Conservation (phyloP, 2,888 invertebrate genomes). For the Himalopsyche anomala region DNA sequence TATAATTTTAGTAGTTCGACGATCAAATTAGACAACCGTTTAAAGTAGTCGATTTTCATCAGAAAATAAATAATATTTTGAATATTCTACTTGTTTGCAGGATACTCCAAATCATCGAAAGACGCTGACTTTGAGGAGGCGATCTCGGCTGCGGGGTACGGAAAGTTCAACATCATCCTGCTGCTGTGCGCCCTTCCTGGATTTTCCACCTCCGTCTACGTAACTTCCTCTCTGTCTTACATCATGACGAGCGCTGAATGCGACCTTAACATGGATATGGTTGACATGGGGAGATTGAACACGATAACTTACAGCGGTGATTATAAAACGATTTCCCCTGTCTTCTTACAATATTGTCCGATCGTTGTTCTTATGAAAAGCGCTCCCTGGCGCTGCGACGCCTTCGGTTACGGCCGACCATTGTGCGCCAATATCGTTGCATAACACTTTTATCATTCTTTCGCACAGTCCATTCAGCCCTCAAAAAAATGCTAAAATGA, state of each 20-base stretch:
- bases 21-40: not conserved
- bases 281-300: constrained; percentile 77
- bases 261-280: constrained; percentile 74
- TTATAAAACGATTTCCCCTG: not conserved
- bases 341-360: no score
- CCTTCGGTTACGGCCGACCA: no score
- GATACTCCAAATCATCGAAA: constrained; percentile 5
- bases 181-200: constrained; percentile 75
- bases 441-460: no score
- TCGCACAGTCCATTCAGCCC: no score
- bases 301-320: constrained; percentile 77
- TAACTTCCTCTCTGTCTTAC: constrained; percentile 77
- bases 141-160: constrained; percentile 79
- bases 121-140: constrained; percentile 84
- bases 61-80: no score
- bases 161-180: constrained; percentile 75
- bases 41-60: not conserved
- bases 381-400: no score
- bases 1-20: no score
- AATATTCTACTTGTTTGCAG: constrained; percentile 17
- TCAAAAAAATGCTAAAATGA: no score
- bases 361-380: no score
- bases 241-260: constrained; percentile 77
- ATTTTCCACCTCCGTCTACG: constrained; percentile 76
- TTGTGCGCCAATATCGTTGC: no score